Percentiles rank a stretch among this genome's conserved stretches.
Evolutionary conservation across 2,797 vertebrate genomes (phyloP).

Genomic region (Acanthornis magna): DNA sequence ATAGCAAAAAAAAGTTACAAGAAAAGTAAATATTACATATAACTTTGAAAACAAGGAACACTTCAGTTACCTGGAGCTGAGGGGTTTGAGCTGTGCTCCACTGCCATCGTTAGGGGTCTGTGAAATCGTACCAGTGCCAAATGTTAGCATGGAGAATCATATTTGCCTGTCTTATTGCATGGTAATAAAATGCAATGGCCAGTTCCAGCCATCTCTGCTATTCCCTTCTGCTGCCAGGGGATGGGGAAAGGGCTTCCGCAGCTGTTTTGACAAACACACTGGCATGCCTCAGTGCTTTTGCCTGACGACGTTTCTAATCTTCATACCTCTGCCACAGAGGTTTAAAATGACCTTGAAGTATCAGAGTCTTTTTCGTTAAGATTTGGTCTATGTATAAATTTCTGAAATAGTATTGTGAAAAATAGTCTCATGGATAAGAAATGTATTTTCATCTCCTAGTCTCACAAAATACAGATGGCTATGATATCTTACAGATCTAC

Average conservation of each 20-base stretch:
- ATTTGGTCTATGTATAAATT: not conserved
- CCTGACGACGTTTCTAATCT: not conserved
- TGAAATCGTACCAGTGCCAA: not conserved
- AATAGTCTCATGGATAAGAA: not conserved
- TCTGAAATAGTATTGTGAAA: not conserved
- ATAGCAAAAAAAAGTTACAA: not conserved
- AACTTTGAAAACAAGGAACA: not conserved
- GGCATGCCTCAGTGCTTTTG: not conserved
- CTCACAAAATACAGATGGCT: not conserved
- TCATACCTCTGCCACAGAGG: not conserved
- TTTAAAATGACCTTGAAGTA: not conserved
- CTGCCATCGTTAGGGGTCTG: not conserved
- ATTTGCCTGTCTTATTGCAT: not conserved
- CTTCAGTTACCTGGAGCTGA: not conserved
- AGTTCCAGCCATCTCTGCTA: not conserved
- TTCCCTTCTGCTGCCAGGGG: not conserved
- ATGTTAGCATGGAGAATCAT: not conserved
- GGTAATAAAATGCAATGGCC: slow-evolving; percentile 2
- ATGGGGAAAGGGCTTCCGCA: not conserved
- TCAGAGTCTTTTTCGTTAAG: not conserved
- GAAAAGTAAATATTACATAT: not conserved
- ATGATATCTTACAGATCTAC: not conserved
- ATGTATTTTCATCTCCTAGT: not conserved
- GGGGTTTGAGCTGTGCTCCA: not conserved
- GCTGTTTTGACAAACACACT: not conserved